Base-by-base conservation (phyloP, 1,140 invertebrate species). In the Carcinoscorpius rotundicauda region DNA sequence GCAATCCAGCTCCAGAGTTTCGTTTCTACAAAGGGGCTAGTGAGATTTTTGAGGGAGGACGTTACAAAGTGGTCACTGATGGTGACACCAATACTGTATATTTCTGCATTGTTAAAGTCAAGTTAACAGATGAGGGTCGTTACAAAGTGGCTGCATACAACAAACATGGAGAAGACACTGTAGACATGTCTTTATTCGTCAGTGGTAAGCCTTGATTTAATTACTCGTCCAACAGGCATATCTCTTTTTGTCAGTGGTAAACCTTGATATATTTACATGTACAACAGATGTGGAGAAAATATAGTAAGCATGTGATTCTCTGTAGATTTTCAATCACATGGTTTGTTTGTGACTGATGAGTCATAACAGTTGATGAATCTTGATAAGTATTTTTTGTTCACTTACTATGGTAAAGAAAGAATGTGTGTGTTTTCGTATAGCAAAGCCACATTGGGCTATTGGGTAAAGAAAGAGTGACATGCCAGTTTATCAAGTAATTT, bases 41-140 rank as follows among this genome's bases (percentile, higher is more conserved):
- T 6, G 90, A 96, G 77, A 89, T 97, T 70, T 86, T 91, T 70
- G 91, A 95, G 76, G 91, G 91, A 66, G 93, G 92, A 70, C 83
- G 93, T 65, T 95, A 92, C 79, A 93, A 91, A 75, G 91, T 91
- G 75, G 79, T 91, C 60, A 93, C 92, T 10, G 90, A 96, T 77
- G 87, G 90, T 52, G 87, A 91, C 72, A 86, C 84, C 57, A 94
- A 94, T 74, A 84, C 86, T 52, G 88, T 97, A 71, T 93, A 91
- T 49, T 81, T 98, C 59, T 93, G 91, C 76, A 97, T 98, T 80
- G 85, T 91, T 72, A 98, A 98, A 82, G 85, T 91, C 67, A 94
- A 97, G 76, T 87, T 91, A n/a, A 92, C 92, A 75, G 97, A 99
- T 86, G 97, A 99, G 80, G 93, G 93, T 53, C 91, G 91, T 76